Evolutionary conservation across 1,140 invertebrate genomes (phyloP).

Genomic region (Dermatophagoides farinae): DNA sequence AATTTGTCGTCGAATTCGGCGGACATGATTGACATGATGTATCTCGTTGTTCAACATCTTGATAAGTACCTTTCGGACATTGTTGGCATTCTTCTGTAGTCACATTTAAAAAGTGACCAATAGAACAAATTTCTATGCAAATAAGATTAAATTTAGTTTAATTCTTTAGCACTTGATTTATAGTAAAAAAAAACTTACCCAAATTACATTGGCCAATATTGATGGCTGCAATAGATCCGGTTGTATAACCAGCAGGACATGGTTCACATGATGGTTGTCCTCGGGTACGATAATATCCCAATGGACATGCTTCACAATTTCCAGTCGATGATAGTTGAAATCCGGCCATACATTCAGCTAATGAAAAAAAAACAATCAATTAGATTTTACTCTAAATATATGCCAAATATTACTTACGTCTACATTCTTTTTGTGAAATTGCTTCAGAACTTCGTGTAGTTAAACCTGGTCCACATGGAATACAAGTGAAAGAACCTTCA

Average conservation of each 20-base stretch:
- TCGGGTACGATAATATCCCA: conserved; percentile 68
- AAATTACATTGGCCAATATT: conserved; percentile 57
- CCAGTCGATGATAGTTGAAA: conserved; percentile 69
- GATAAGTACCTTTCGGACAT: conserved; percentile 80
- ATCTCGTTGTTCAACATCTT: conserved; percentile 62
- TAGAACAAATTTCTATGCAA: conserved; percentile 26
- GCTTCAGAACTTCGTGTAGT: conserved; percentile 78
- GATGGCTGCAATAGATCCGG: conserved; percentile 53
- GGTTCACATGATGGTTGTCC: conserved; percentile 64
- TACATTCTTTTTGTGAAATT: conserved; percentile 39
- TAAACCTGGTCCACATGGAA: conserved; percentile 71
- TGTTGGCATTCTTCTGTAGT: conserved; percentile 59
- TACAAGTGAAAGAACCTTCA: conserved; percentile 72
- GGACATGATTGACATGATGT: conserved; percentile 68
- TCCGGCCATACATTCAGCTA: conserved; percentile 64
- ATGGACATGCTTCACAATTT: conserved; percentile 71
- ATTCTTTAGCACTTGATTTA: neutral
- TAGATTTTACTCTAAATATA: conserved; percentile 1
- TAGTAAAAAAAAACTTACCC: conserved; percentile 5
- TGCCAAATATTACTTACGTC: conserved; percentile 20
- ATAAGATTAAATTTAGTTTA: conserved; percentile 1
- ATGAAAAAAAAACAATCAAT: conserved; percentile 13
- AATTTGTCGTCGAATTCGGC: conserved; percentile 72
- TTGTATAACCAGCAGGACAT: conserved; percentile 73
- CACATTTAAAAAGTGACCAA: conserved; percentile 60